phyloP scores from a whole-genome alignment of 2,113 vertebrate species.

The Apus apus region DNA sequence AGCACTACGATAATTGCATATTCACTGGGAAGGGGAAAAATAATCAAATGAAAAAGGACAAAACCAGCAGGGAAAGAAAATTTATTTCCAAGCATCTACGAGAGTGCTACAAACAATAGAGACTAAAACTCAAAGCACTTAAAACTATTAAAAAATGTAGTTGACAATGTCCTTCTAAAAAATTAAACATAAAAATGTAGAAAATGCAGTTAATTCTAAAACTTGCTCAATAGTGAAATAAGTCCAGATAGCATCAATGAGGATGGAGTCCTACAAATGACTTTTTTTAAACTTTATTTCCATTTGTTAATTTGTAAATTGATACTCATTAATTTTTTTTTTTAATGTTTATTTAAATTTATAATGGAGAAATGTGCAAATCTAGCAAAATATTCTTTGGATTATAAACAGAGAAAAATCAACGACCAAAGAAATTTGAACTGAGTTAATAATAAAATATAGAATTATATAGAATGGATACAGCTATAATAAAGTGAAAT shows the following conservation, averaged over 20 bases:
- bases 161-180: conserved; percentile 63
- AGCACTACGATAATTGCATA: neutral
- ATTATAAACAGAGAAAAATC: conserved; percentile 75
- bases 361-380: conserved; percentile 77
- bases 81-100: conserved; percentile 80
- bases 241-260: conserved; percentile 47
- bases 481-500: conserved; percentile 64
- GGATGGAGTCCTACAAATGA: conserved; percentile 41
- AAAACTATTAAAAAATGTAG: conserved; percentile 71
- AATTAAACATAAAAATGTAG: conserved; percentile 71
- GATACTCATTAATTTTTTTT: conserved; percentile 21
- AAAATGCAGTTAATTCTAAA: conserved; percentile 70
- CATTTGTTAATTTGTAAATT: conserved; percentile 60
- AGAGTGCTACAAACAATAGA: conserved; percentile 76
- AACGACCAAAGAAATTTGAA: conserved; percentile 63
- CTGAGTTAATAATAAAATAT: conserved; percentile 63
- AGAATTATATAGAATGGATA: conserved; percentile 57
- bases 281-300: conserved; percentile 26
- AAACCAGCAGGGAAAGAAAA: conserved; percentile 75
- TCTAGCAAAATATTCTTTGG: conserved; percentile 83
- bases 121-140: conserved; percentile 71
- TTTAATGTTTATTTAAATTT: conserved; percentile 64
- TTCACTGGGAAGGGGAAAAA: conserved; percentile 28
- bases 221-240: conserved; percentile 49
- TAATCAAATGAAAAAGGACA: conserved; percentile 75